These are phyloP conservation scores for Conus betulinus DNA, from an alignment of 1,140 invertebrate genomes.

Conservation along the genomic window DNA sequence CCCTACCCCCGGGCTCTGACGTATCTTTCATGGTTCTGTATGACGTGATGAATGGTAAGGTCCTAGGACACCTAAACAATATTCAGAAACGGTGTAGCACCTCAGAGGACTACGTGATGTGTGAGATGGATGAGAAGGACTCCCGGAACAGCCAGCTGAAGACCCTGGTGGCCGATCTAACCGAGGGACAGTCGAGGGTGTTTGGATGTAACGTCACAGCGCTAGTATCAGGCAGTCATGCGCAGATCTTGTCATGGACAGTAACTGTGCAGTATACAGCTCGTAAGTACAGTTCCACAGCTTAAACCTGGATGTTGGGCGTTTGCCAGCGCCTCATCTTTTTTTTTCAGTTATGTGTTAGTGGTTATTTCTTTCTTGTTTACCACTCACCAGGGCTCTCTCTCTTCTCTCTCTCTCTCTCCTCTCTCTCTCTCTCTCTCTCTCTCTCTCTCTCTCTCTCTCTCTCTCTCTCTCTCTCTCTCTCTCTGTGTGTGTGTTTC, in stretches of 20 bases:
- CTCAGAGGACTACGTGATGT: background rate
- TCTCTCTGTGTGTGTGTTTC: too few species aligned
- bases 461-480: too few species aligned
- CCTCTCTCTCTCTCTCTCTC: background rate
- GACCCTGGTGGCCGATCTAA: background rate
- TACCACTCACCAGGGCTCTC: background rate
- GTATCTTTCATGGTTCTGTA: slow-evolving; percentile 19
- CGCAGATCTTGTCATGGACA: background rate
- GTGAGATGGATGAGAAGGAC: background rate
- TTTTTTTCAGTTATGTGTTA: too few species aligned
- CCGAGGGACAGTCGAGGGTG: slow-evolving; percentile 15
- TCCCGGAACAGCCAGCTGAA: background rate
- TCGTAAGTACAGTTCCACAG: background rate
- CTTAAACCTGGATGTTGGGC: background rate
- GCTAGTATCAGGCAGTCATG: background rate
- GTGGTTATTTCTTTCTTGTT: too few species aligned
- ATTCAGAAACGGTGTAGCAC: slow-evolving; percentile 1
- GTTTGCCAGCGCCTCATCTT: background rate
- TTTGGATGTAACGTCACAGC: slow-evolving; percentile 26
- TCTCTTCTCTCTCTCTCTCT: background rate
- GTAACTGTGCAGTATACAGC: background rate
- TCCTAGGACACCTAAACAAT: background rate
- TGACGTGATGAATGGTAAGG: background rate
- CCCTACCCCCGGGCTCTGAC: background rate
- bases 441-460: too few species aligned